Percentiles rank a stretch among this genome's conserved stretches.
Evolutionary conservation across 1,140 invertebrate species (phyloP).

Genomic region (Nebria ingens): DNA sequence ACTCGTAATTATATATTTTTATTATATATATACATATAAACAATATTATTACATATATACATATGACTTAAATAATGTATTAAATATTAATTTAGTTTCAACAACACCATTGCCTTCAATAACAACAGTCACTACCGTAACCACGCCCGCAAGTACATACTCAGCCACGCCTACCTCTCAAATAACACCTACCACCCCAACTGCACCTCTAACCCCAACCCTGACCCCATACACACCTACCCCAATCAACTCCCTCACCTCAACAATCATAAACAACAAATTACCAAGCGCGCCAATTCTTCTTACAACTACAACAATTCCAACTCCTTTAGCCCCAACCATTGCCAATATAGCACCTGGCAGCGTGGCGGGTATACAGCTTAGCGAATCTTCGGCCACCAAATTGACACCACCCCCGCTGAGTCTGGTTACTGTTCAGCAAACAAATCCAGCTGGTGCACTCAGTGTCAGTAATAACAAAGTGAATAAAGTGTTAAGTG

Average conservation of each 20-base stretch:
- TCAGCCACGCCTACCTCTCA: not conserved
- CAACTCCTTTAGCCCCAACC: no score
- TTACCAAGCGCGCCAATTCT: not conserved
- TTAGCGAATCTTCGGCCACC: not conserved
- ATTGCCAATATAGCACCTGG: not conserved
- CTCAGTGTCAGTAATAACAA: slow-evolving; percentile 19
- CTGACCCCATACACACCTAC: not conserved
- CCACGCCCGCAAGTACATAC: not conserved
- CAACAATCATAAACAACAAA: not conserved
- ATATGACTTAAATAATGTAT: no score
- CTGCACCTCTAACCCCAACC: not conserved
- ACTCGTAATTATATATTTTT: no score
- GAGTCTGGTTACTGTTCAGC: no score
- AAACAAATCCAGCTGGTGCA: no score
- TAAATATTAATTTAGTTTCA: not conserved
- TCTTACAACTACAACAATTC: no score
- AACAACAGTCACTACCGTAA: not conserved
- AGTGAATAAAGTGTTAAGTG: slow-evolving; percentile 21
- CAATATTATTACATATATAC: no score
- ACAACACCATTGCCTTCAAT: not conserved
- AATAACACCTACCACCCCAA: not conserved
- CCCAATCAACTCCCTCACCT: not conserved
- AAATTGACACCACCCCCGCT: not conserved
- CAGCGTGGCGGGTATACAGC: not conserved
- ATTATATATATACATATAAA: no score